Evolutionary conservation across 2,888 invertebrate genomes (phyloP).

Genomic region (Protodeltote pygarga): DNA sequence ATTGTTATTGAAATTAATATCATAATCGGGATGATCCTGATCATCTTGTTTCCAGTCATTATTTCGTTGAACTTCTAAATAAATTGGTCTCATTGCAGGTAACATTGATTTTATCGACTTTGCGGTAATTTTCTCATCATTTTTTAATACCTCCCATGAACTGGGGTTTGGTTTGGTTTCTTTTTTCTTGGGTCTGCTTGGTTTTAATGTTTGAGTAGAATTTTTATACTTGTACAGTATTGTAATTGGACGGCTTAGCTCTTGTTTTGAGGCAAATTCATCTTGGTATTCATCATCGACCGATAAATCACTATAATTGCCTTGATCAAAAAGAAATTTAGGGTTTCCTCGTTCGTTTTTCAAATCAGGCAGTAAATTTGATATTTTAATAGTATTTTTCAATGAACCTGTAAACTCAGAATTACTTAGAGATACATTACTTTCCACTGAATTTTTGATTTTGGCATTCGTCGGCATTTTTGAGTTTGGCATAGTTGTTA

Average conservation of each 20-base stretch:
- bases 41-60: slow-evolving; percentile 63
- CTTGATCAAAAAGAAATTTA: background rate
- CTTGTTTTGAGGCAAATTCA: slow-evolving; percentile 42
- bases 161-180: slow-evolving; percentile 14
- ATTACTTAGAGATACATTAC: background rate
- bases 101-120: slow-evolving; percentile 54
- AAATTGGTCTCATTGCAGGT: slow-evolving; percentile 59
- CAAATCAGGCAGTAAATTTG: background rate
- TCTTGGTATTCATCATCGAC: slow-evolving; percentile 50
- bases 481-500: background rate
- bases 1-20: slow-evolving; percentile 53
- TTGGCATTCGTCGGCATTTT: background rate
- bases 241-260: slow-evolving; percentile 15
- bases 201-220: background rate
- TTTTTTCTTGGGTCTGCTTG: background rate
- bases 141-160: slow-evolving; percentile 33
- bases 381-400: slow-evolving; percentile 3
- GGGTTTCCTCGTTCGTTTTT: background rate
- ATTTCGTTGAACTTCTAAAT: slow-evolving; percentile 64
- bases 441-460: slow-evolving; percentile 1
- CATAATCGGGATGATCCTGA: slow-evolving; percentile 58
- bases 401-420: slow-evolving; percentile 1
- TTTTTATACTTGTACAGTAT: slow-evolving; percentile 22
- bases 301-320: slow-evolving; percentile 5
- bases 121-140: slow-evolving; percentile 33